Percentiles rank a stretch among this genome's conserved stretches.
Conservation (phyloP, 2,113 vertebrate genomes). For the Pollachius pollachius region DNA sequence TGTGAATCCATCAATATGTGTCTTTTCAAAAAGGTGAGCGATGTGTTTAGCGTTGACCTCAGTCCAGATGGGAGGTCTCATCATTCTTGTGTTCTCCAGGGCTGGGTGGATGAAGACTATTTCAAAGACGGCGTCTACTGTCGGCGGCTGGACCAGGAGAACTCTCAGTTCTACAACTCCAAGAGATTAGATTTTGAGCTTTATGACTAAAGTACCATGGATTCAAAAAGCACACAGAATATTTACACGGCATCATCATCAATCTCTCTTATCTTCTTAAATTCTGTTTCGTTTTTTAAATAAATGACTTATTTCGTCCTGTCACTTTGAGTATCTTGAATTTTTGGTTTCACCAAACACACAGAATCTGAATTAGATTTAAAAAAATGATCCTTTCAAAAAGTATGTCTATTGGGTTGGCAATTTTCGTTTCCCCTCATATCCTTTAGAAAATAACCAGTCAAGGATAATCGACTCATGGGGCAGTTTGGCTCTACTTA, state of each 20-base stretch:
- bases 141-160: conserved; percentile 78
- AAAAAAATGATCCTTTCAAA: too few relatives aligned
- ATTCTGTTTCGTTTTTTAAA: conserved; percentile 46
- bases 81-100: conserved; percentile 65
- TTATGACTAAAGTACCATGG: conserved; percentile 68
- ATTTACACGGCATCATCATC: conserved; percentile 3
- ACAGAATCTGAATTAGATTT: too few relatives aligned
- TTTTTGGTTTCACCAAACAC: too few relatives aligned
- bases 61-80: conserved; percentile 24
- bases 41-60: not conserved
- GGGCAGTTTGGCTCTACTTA: too few relatives aligned
- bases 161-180: conserved; percentile 87
- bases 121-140: conserved; percentile 88
- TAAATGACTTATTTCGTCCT: conserved; percentile 43
- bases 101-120: conserved; percentile 87
- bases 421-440: too few relatives aligned
- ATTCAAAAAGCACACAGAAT: not conserved
- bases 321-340: not conserved
- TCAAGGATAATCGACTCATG: too few relatives aligned
- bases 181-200: conserved; percentile 87
- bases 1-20: not conserved
- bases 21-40: not conserved
- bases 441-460: too few relatives aligned
- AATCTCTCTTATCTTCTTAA: not conserved
- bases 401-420: too few relatives aligned